A percentile compares a stretch with the other conserved stretches of the same genome.
phyloP scores from a whole-genome alignment of 2,113 vertebrate species.

The Papio anubis region DNA sequence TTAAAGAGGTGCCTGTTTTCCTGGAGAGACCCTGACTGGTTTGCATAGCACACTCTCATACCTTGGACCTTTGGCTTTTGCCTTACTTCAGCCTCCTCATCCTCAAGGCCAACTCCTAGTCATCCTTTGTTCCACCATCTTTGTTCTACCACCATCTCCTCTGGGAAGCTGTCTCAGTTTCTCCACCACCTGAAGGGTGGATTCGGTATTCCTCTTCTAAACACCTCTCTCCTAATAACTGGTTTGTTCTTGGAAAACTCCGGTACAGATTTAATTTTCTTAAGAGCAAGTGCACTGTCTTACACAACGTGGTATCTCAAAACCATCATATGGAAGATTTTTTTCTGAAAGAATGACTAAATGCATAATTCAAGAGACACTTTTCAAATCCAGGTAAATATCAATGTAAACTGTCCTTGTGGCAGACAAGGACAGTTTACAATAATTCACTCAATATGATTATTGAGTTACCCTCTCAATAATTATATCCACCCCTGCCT shows the following conservation, averaged over 20 bases:
- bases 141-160: too few relatives aligned
- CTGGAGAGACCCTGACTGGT: background rate
- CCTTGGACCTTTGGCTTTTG: background rate
- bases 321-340: background rate
- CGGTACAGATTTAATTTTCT: background rate
- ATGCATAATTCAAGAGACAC: background rate
- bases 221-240: background rate
- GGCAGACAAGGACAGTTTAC: background rate
- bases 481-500: background rate
- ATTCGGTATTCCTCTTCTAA: background rate
- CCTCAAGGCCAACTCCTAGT: background rate
- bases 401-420: background rate
- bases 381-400: conserved; percentile 30
- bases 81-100: background rate
- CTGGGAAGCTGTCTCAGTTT: background rate
- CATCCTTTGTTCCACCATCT: too few relatives aligned
- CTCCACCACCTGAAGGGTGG: background rate
- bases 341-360: background rate
- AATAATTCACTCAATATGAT: too few relatives aligned
- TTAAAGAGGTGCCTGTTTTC: background rate
- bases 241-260: background rate
- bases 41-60: background rate
- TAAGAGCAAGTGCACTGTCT: background rate
- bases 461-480: background rate
- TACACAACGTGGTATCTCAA: background rate